Evolutionary conservation across 2,888 invertebrate species (phyloP), one percentile per base, ranked within the genome.

Genomic region (Meiosimyza platycephala): DNA sequence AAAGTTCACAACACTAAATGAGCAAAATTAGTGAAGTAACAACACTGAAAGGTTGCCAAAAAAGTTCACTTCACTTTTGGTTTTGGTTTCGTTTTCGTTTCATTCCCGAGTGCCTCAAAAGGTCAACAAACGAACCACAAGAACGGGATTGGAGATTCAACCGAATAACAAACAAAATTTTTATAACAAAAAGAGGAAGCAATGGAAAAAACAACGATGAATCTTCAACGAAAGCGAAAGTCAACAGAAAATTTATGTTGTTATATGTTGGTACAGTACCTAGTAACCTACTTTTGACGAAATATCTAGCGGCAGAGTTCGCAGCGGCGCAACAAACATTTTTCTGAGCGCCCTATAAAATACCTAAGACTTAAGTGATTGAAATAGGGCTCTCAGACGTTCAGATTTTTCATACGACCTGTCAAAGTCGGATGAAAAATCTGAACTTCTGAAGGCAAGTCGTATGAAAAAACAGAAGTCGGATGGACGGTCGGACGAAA

Each of bases 71-170:
- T 64, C 7, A 22, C 9, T 64, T 33, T 66, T 52, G 40, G 9
- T 63, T 48, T 63, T 28, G 40, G 9, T 63, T 48, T 63, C 3
- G 28, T 28, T 28, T 28, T 28, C 28, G 28, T 28, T 28, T 28
- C 28, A 28, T 28, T 28, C 28, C 28, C 28, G 28, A 28, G 28
- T 28, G 28, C 3, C 4, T 28, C 28, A 28, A 28, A 28, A 28
- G 28, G 70, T 63, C 62, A 69, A 50, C 62, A 51, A 11, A 68
- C 22, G 28, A 59, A 3, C 15, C 59, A 67, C 22, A 67, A 54
- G 11, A 55, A 57, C n/a, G 9, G 40, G 40, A 16, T 55, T 11
- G 47, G 33, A 33, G 18, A 67, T 15, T 16, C 16, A 52, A 64
- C 18, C 15, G 48, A 64, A 18, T 33, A 65, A 66, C 11, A 15